Base-by-base conservation (phyloP, 2,113 vertebrate genomes). In the Stigmatopora nigra region DNA sequence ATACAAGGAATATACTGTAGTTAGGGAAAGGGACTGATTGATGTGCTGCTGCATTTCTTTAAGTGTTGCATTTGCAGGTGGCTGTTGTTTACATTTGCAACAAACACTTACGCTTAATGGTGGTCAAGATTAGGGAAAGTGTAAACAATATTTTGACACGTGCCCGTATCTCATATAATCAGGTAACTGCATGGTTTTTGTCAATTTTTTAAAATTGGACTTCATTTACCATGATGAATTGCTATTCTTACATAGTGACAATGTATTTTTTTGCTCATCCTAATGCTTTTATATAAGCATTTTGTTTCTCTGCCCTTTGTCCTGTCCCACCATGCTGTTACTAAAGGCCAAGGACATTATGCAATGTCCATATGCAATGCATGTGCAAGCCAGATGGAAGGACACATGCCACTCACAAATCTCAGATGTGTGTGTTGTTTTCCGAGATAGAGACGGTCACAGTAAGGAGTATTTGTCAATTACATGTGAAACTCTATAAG, bases 261-360 rank as follows among this genome's bases (percentile, higher is more conserved):
- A 41, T 10, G 9, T 41, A 41, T 57, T 14, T 58, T 58, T 65
- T 73, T 68, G 65, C 59, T 68, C 53, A 25, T 74, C 75, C 70
- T 86, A 84, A 87, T 87, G 71, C 82, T 65, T 86, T 88, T 86
- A 89, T 70, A 65, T 86, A 86, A 88, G 79, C 68, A 20, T 64
- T 69, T 69, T 51, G 72, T 72, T 75, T 73, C 68, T 78, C 62
- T 45, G 63, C 46, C 69, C 65, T 72, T 78, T 65, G 74, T 75
- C 75, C 70, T 70, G 58, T 70, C 38, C 38, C 59, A 79, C 76
- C 71, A 48, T 82, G 85, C 55, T 45, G 57, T 73, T 63, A 73
- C 49, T 61, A 12, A 71, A 55, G 69, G 70, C 67, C 12, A 1
- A 31, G 19, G 57, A 68, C 64, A 70, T 85, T 87, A 86, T 51